Evolutionary conservation across 53 echinoderm and acorn worm genomes (phyloP).

Genomic region (Henricia sp.): DNA sequence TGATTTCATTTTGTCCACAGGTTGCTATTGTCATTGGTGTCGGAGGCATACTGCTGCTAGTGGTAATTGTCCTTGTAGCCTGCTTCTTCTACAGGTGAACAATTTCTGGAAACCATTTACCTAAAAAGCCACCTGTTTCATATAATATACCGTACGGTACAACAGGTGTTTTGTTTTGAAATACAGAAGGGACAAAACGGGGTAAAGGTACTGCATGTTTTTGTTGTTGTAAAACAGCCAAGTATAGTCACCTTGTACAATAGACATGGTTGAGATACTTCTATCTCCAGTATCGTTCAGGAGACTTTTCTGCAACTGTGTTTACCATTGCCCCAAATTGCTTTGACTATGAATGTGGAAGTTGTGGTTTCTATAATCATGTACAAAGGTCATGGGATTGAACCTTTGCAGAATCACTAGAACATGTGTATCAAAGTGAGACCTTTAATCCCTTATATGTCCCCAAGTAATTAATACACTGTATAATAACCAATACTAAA

Average conservation of each 20-base stretch:
- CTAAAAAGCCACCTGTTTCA: neutral
- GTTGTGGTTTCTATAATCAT: neutral
- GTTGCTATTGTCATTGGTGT: slow-evolving; percentile 52
- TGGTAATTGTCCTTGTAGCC: slow-evolving; percentile 13
- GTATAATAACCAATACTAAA: neutral
- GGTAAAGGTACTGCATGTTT: no score
- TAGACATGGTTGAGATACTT: neutral
- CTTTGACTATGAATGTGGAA: no score
- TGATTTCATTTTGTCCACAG: slow-evolving; percentile 7
- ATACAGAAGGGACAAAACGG: no score
- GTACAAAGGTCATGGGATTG: neutral
- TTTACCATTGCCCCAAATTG: no score
- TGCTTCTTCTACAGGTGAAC: slow-evolving; percentile 38
- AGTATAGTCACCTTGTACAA: neutral
- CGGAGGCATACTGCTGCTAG: slow-evolving; percentile 10
- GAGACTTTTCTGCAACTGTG: no score
- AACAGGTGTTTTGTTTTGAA: no score
- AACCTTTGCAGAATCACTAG: neutral
- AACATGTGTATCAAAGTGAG: neutral
- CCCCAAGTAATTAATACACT: neutral
- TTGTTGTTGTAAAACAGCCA: no score
- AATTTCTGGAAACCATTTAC: neutral
- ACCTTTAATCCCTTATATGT: neutral
- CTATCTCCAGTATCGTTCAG: no score
- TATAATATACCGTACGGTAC: neutral